Evolutionary conservation across 2,113 vertebrate species (phyloP), one percentile per base, ranked within the genome.

Genomic region (Lipotes vexillifer): DNA sequence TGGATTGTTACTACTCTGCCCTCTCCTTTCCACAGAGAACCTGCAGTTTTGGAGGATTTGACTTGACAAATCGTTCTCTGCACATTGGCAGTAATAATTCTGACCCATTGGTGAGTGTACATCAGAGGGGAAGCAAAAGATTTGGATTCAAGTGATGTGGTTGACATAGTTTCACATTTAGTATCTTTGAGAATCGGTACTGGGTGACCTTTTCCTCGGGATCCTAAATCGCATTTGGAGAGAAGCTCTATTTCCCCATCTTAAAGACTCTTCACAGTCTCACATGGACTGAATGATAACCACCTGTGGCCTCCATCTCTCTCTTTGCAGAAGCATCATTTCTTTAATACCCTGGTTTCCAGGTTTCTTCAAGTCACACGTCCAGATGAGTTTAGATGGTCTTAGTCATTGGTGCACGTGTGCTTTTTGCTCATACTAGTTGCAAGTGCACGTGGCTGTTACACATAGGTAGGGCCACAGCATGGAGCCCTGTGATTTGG

Each of bases 31-130:
- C 97, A 33, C 99, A 99, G 99, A 99, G 99, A 98, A 99, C 99
- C 27, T 99, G 99, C 98, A 99, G 99, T 98, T 99, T 99, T 81
- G 99, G 99, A 97, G 99, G 99, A 78, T 99, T 99, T 91, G 99
- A 99, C 98, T 97, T 99, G 99, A 99, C 99, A 69, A 99, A 99
- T 98, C 99, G 99, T 29, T 99, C 99, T 8, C 99, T 99, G 96
- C 99, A 99, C 96, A 98, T 99, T 96, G 99, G 99, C 99, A 99
- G 98, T 92, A 97, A 97, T 2, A 97, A 97, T 93, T 98, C 98
- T 3, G 99, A 99, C 72, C 98, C 98, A 44, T 97, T 99, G 93
- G 99, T 99, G 97, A 99, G 99, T 99, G 85, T 59, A 29, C 78
- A 6, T 15, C 61, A 27, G 95, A 77, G 68, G 78, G 92, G 85